These are phyloP conservation scores for Pararge aegeria DNA, from an alignment of 1,140 invertebrate species.

Conservation along the genomic window DNA sequence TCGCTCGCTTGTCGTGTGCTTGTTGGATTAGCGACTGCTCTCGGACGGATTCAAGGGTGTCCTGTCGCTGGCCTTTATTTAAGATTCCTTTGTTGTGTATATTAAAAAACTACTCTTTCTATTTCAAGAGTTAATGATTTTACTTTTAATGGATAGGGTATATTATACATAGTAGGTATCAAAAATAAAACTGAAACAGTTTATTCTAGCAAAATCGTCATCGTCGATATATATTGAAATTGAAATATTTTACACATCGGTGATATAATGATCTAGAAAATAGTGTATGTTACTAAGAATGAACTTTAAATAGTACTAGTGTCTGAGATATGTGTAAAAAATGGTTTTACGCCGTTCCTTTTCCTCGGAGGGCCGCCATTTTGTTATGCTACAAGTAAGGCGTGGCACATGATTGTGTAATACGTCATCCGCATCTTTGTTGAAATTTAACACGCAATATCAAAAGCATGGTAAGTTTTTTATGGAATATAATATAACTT, in stretches of 20 bases:
- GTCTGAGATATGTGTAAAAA: constrained; percentile 13
- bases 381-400: constrained; percentile 47
- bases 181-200: not conserved
- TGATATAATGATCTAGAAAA: constrained; percentile 3
- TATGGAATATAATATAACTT: not conserved
- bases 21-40: constrained; percentile 29
- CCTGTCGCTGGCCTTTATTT: constrained; percentile 34
- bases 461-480: constrained; percentile 56
- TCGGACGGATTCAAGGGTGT: constrained; percentile 31
- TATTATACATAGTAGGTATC: not conserved
- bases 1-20: constrained; percentile 36
- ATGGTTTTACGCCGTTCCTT: not conserved
- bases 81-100: constrained; percentile 27
- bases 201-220: not conserved
- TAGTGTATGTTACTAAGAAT: constrained; percentile 22
- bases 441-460: constrained; percentile 26
- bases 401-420: constrained; percentile 51
- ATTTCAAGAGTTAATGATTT: not conserved
- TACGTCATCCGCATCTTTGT: constrained; percentile 29
- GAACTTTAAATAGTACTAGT: constrained; percentile 18
- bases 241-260: constrained; percentile 6
- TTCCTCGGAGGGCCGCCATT: constrained; percentile 50
- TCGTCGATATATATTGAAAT: not conserved
- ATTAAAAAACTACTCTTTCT: constrained; percentile 12
- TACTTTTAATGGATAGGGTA: constrained; percentile 7